Evolutionary conservation across 2,888 invertebrate genomes (phyloP), one percentile per base, ranked within the genome.

Genomic region (Cepaea hortensis): DNA sequence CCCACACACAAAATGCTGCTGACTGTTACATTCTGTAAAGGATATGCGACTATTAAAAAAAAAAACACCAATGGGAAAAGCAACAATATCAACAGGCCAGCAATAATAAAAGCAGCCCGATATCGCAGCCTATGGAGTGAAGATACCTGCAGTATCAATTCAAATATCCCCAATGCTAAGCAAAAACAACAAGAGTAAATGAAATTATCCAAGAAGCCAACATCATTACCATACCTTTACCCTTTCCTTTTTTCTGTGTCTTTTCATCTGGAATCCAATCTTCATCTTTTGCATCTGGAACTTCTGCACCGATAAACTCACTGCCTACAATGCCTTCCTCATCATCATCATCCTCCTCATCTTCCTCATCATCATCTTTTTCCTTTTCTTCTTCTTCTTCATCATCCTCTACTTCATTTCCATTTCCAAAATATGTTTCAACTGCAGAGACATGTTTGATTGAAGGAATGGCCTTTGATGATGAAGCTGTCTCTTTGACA

Each of bases 221-320:
- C 18, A 18, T 3, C 3, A 18, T 48, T 48, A 15, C 13, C 13
- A 13, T 68, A 77, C 65, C 48, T 77, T 84, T 85, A 50, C 68
- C 62, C 35, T 76, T 86, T 50, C 70, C 70, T 65, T 76, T 76
- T 50, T 76, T 86, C 23, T 5, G 11, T 81, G 15, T 65, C 62
- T 50, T 50, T 75, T 82, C 76, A 81, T 46, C 72, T 70, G 86
- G 86, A 9, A 72, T n/a, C 86, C 86, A 86, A 0, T 86, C 86
- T 55, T 77, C 70, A 83, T 86, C 86, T 18, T 72, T 65, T 35
- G 35, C 55, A 70, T 83, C 79, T 11, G 62, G 2, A 15, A 83
- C 13, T 61, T 86, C 83, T 75, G 86, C 68, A 79, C 79, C 86
- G 65, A 86, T 9, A 72, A 75, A 55, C 35, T 83, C 83, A 76